Percentiles rank a stretch among this genome's conserved stretches.
phyloP scores from a whole-genome alignment of 2,888 invertebrate genomes.

The Cancer borealis region DNA sequence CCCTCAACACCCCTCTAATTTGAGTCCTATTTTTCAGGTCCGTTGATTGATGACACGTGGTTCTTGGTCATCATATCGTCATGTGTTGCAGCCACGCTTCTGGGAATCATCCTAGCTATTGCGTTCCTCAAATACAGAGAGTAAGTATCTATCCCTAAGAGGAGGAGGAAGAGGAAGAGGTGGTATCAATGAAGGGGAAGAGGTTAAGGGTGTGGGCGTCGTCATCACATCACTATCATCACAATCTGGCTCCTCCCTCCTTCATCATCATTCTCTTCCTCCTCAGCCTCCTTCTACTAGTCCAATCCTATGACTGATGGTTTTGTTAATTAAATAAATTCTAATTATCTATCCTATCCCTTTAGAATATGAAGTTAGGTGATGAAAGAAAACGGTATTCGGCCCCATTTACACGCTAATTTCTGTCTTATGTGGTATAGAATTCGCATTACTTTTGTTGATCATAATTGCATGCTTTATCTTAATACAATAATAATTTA shows the following conservation, averaged over 20 bases:
- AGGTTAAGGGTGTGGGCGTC: background rate
- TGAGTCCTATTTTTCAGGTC: conserved; percentile 80
- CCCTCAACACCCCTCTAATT: background rate
- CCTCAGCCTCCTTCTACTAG: background rate
- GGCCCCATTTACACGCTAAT: background rate
- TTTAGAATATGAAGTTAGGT: background rate
- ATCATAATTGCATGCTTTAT: conserved; percentile 29
- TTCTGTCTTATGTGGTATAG: background rate
- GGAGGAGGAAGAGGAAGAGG: background rate
- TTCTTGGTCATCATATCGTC: conserved; percentile 89
- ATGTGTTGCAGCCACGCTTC: conserved; percentile 88
- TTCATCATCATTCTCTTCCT: background rate
- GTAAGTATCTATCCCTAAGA: conserved; percentile 83
- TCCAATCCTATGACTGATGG: background rate
- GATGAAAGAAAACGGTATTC: background rate
- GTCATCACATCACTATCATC: background rate
- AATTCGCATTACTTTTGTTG: background rate
- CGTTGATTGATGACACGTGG: conserved; percentile 89
- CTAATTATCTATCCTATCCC: background rate
- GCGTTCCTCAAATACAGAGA: conserved; percentile 91
- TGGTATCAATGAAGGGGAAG: background rate
- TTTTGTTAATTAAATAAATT: background rate
- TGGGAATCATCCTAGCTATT: conserved; percentile 88
- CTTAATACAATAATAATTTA: conserved; percentile 38
- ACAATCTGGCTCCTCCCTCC: conserved; percentile 30